Evolutionary conservation across 1,140 invertebrate genomes (phyloP), one percentile per base, ranked within the genome.

Genomic region (Caerostris extrusa): DNA sequence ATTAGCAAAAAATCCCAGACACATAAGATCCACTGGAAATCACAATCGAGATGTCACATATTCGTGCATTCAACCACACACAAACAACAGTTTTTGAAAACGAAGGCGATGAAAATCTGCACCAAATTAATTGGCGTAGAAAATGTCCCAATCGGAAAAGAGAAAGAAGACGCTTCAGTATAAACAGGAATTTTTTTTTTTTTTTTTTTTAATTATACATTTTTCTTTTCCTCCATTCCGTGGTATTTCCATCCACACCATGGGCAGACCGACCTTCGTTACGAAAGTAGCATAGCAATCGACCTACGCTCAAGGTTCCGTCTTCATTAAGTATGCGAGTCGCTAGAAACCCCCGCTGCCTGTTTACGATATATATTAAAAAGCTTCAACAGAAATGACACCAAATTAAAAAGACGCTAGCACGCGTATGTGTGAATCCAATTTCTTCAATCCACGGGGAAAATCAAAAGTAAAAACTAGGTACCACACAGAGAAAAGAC

Each of bases 231-330:
- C 61, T 56, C 7, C 19, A 57, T 92, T 92, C 19, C 90, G 55
- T 67, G 58, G 86, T 57, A 83, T 57, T 92, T 69, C 83, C 83
- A 85, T 91, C 83, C 12, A 77, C 71, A 77, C 71, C 71, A 77
- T 69, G 55, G 56, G 90, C 61, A 60, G 61, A 90, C 60, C 85
- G 67, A 93, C 92, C 92, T 93, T 93, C 92, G 67, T 69, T 89
- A 89, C 53, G 14, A n/a, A 91, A 60, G 61, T 55, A 10, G 83
- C 85, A 93, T 93, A 88, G 92, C 92, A 87, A 69, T 93, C 92
- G 91, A 87, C 91, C 92, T 93, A 93, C 92, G 92, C 92, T 93
- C 83, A 87, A 93, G 83, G 92, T 58, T 89, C 64, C 10, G 19
- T 34, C 56, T 86, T 93, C 92, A 93, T 93, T 93, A 88, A 8